A percentile compares a stretch with the other conserved stretches of the same genome.
These are phyloP conservation scores for Hyphantria cunea DNA, from an alignment of 1,140 invertebrate genomes.

Conservation along the genomic window DNA sequence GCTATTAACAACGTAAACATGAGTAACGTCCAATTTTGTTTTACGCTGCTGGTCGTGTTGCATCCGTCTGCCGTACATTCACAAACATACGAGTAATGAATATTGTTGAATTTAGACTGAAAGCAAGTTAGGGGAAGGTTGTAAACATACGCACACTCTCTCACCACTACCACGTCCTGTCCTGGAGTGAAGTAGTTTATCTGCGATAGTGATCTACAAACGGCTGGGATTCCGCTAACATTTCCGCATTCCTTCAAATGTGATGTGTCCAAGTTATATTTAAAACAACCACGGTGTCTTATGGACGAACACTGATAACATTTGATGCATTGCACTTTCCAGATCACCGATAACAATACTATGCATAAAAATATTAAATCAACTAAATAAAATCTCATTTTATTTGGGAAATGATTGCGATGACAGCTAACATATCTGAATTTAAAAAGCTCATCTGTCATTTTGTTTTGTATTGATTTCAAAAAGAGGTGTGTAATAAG, in stretches of 20 bases:
- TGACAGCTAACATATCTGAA: conserved; percentile 14
- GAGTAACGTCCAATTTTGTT: conserved; percentile 6
- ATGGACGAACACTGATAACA: conserved; percentile 66
- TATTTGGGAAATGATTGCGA: conserved; percentile 4
- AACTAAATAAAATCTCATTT: conserved; percentile 22
- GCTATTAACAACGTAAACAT: conserved; percentile 12
- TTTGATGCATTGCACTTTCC: conserved; percentile 42
- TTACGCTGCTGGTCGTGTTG: conserved; percentile 54
- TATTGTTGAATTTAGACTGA: conserved; percentile 52
- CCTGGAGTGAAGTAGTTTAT: conserved; percentile 56
- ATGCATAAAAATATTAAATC: conserved; percentile 10
- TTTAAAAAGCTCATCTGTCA: conserved; percentile 1
- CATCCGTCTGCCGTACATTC: conserved; percentile 65
- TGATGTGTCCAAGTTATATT: conserved; percentile 47
- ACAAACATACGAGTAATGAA: conserved; percentile 64
- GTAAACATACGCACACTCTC: conserved; percentile 65
- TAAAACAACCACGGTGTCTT: conserved; percentile 45
- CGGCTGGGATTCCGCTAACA: conserved; percentile 20
- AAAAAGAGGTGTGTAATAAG: too few species aligned
- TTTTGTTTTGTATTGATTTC: too few species aligned
- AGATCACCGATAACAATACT: conserved; percentile 35
- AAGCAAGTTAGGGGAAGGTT: conserved; percentile 44
- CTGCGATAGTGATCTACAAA: conserved; percentile 46
- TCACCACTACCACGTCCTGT: conserved; percentile 48
- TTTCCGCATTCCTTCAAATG: conserved; percentile 53